These are phyloP conservation scores for Cyclina sinensis DNA, from an alignment of 1,140 invertebrate species.

Conservation along the genomic window DNA sequence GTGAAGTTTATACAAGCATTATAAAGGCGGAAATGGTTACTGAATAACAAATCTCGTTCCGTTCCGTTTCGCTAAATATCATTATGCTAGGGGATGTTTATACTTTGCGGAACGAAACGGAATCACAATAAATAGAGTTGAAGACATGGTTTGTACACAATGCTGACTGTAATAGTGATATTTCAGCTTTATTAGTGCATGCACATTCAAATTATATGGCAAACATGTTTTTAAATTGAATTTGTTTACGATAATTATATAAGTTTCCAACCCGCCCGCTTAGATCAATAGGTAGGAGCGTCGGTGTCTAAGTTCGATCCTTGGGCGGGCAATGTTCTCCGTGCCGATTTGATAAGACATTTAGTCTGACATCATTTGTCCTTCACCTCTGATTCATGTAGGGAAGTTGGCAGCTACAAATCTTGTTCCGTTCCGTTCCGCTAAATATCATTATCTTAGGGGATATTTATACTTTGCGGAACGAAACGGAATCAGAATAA, in stretches of 20 bases:
- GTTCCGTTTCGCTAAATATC: background rate
- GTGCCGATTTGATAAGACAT: conserved; percentile 6
- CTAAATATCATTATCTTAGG: background rate
- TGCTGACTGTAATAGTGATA: conserved; percentile 8
- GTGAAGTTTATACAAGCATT: too few relatives aligned
- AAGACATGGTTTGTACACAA: background rate
- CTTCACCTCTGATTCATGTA: background rate
- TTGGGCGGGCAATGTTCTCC: conserved; percentile 1
- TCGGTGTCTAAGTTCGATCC: background rate
- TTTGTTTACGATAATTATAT: conserved; percentile 8
- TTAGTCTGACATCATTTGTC: conserved; percentile 6
- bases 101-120: background rate
- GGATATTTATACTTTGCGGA: conserved; percentile 7
- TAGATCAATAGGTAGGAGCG: conserved; percentile 1
- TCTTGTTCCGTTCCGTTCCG: too few relatives aligned
- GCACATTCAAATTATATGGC: conserved; percentile 9
- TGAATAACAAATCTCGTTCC: background rate
- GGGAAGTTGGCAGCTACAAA: too few relatives aligned
- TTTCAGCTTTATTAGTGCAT: conserved; percentile 9
- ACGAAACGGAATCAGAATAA: conserved; percentile 1
- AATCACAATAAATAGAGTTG: background rate
- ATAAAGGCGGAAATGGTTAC: too few relatives aligned
- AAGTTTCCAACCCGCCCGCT: background rate
- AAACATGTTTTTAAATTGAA: conserved; percentile 15
- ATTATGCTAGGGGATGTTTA: background rate